phyloP scores from a whole-genome alignment of 2,888 invertebrate species.

The Dinocampus coccinellae region DNA sequence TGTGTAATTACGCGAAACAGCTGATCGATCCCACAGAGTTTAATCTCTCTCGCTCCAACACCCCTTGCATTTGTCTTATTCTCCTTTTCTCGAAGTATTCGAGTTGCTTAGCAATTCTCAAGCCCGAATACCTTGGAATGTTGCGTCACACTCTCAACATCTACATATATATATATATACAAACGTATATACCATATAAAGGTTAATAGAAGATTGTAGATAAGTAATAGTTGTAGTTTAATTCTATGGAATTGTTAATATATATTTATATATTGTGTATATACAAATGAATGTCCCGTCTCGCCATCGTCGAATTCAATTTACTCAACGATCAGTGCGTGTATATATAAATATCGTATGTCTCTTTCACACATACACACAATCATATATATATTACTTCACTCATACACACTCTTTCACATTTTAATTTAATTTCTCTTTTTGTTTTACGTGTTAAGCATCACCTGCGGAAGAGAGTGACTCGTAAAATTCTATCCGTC shows the following conservation, averaged over 20 bases:
- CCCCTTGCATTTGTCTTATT: too few relatives aligned
- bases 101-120: conserved; percentile 34
- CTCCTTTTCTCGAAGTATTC: conserved; percentile 11
- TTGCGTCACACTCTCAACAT: conserved; percentile 34
- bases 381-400: too few relatives aligned
- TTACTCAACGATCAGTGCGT: conserved; percentile 51
- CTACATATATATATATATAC: not conserved
- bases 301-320: conserved; percentile 59
- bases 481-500: conserved; percentile 56
- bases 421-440: not conserved
- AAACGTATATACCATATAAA: conserved; percentile 20
- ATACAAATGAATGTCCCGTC: conserved; percentile 36
- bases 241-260: conserved; percentile 23
- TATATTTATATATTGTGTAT: not conserved
- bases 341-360: conserved; percentile 19
- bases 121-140: conserved; percentile 28
- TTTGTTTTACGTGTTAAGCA: conserved; percentile 8
- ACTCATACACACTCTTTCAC: not conserved
- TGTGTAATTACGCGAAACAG: conserved; percentile 39
- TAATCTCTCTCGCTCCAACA: conserved; percentile 16
- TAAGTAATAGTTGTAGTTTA: conserved; percentile 38
- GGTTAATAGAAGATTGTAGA: conserved; percentile 40
- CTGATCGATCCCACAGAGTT: conserved; percentile 37
- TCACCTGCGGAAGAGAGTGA: conserved; percentile 42
- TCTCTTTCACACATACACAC: too few relatives aligned